Conservation (phyloP, 2,113 vertebrate genomes). For the Chrysemys picta region DNA sequence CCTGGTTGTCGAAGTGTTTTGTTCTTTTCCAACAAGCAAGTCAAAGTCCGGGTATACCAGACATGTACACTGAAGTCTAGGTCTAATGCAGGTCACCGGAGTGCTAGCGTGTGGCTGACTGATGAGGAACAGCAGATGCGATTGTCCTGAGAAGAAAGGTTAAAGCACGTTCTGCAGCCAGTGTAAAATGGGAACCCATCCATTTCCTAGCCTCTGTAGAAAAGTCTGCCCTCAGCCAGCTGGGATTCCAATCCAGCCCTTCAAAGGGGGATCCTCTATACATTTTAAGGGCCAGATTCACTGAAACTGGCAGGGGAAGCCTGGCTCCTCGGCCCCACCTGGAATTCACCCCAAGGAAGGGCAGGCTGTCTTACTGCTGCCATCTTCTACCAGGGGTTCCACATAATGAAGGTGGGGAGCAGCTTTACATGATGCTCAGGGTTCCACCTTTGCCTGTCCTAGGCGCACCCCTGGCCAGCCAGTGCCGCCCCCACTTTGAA, state of each 20-base stretch:
- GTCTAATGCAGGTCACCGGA: neutral
- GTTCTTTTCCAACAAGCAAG: neutral
- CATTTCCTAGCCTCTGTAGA: neutral
- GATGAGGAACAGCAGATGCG: neutral
- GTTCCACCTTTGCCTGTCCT: neutral
- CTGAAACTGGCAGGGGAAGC: neutral
- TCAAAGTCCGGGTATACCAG: fast-evolving
- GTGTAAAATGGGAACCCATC: neutral
- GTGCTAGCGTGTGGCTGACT: neutral
- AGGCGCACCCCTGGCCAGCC: neutral
- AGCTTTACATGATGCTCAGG: neutral
- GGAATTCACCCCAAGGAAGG: neutral
- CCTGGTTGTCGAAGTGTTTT: neutral
- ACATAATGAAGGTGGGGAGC: neutral
- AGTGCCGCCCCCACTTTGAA: neutral
- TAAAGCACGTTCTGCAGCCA: neutral
- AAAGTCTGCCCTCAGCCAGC: neutral
- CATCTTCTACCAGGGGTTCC: neutral
- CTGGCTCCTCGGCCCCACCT: neutral
- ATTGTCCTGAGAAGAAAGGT: neutral
- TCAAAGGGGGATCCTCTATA: neutral
- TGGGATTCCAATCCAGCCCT: neutral
- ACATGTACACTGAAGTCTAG: neutral
- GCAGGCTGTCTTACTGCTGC: neutral
- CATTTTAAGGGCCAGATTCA: neutral